A percentile compares a stretch with the other conserved stretches of the same genome.
phyloP scores from a whole-genome alignment of 2,113 vertebrate species.

The Anolis carolinensis region DNA sequence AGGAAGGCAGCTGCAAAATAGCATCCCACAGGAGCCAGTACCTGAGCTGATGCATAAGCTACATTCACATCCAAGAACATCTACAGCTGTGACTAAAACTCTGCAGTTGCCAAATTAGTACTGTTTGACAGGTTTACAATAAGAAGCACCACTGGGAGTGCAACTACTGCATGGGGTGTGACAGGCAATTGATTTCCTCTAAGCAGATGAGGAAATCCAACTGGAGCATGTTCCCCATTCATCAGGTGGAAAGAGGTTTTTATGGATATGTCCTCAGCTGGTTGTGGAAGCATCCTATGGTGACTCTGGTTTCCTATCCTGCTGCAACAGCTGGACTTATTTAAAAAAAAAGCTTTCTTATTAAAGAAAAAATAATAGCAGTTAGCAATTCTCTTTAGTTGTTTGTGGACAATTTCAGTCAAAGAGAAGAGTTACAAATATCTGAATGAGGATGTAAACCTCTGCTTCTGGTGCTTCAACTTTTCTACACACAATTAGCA shows the following conservation, averaged over 20 bases:
- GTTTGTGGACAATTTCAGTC: neutral
- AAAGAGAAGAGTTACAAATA: neutral
- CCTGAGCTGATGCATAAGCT: neutral
- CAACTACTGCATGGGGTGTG: neutral
- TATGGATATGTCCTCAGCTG: neutral
- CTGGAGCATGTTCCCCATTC: neutral
- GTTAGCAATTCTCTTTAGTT: neutral
- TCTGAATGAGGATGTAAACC: neutral
- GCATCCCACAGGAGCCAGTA: neutral
- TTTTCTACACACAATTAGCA: too few species aligned
- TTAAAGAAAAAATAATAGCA: neutral
- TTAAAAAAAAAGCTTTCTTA: neutral
- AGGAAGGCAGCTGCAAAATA: constrained; percentile 63
- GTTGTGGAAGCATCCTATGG: neutral
- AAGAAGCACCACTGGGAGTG: neutral
- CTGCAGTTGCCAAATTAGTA: neutral
- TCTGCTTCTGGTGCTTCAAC: neutral
- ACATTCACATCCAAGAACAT: neutral
- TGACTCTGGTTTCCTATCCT: neutral
- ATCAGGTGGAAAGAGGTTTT: neutral
- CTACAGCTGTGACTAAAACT: neutral
- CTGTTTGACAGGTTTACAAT: neutral
- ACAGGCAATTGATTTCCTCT: neutral
- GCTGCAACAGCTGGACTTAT: neutral
- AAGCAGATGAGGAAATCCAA: too few species aligned